Conservation (phyloP, 2,797 vertebrate species). For the Tiaroga cobitis region DNA sequence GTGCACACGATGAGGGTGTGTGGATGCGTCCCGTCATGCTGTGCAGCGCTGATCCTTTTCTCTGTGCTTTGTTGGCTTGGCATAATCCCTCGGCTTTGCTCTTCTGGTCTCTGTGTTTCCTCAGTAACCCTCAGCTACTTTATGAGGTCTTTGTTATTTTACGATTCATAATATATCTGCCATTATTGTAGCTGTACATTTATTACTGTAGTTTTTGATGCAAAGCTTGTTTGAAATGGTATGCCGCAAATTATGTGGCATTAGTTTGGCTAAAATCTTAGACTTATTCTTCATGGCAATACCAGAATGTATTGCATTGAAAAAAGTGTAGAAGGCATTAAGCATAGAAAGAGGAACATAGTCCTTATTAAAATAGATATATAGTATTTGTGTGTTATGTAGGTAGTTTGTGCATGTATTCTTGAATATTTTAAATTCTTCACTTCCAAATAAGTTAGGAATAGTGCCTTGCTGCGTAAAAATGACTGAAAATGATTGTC, state of each 20-base stretch:
- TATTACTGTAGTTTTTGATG: background rate
- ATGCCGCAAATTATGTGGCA: background rate
- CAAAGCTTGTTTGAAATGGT: background rate
- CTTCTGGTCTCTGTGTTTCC: background rate
- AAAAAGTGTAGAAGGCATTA: too few species aligned
- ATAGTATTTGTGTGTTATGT: too few species aligned
- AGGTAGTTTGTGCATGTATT: too few species aligned
- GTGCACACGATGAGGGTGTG: background rate
- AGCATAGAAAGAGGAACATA: too few species aligned
- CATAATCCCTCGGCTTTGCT: background rate
- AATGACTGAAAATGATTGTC: too few species aligned
- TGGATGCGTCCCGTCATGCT: conserved; percentile 10
- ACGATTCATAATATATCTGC: background rate
- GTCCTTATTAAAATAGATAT: too few species aligned
- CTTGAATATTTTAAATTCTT: too few species aligned
- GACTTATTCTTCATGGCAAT: background rate
- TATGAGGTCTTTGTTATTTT: background rate
- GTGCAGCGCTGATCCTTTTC: background rate
- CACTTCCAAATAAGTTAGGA: too few species aligned
- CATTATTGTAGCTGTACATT: background rate
- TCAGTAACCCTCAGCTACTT: background rate
- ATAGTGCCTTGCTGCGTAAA: too few species aligned
- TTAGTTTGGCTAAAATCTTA: background rate
- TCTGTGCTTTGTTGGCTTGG: background rate
- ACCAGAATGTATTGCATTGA: background rate